Base-by-base conservation (phyloP, 2,113 vertebrate genomes). In the Mandrillus leucophaeus region DNA sequence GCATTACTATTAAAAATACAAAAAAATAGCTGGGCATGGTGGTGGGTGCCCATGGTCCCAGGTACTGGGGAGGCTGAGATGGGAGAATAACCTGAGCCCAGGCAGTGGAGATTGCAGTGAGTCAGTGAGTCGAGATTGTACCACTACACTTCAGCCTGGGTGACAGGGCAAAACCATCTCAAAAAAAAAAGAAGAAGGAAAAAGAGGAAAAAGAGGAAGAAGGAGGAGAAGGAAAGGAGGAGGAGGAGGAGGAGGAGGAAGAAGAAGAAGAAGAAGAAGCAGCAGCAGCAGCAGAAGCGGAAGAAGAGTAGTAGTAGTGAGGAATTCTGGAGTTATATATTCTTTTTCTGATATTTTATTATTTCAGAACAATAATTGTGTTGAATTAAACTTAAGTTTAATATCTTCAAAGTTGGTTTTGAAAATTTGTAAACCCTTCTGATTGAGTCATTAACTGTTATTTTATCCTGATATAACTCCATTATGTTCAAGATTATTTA, bases 321-420 rank as follows among this genome's bases (percentile, higher is more conserved):
- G 64, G 25, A 30, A 45, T 75, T 40, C 30, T 55, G 20, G 20
- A 83, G 6, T 78, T 87, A 7, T n/a, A 8, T 75, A 32, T 59
- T 75, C 22, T 85, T 92, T 85, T 68, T 84, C 17, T 90, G 20
- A 80, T 52, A 30, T 64, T 12, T 80, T 97, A 79, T 17, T 68
- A 45, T 95, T 88, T 88, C 88, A 75, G 32, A 85, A 89, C 32
- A 88, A 92, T 70, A 80, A 48, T 79, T 64, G 72, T 64, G 43
- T 57, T 81, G 66, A 90, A 59, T 80, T 95, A 83, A 95, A 88
- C 68, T 82, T 68, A 68, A 88, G 78, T 75, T 75, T 55, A 91
- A 83, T 93, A 35, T 72, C 14, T 86, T 81, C 45, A 75, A 66
- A 87, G 14, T 76, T 90, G 45, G 52, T 57, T 55, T 97, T 61